phyloP scores from a whole-genome alignment of 2,888 invertebrate species.

The Drosophila sordidula region DNA sequence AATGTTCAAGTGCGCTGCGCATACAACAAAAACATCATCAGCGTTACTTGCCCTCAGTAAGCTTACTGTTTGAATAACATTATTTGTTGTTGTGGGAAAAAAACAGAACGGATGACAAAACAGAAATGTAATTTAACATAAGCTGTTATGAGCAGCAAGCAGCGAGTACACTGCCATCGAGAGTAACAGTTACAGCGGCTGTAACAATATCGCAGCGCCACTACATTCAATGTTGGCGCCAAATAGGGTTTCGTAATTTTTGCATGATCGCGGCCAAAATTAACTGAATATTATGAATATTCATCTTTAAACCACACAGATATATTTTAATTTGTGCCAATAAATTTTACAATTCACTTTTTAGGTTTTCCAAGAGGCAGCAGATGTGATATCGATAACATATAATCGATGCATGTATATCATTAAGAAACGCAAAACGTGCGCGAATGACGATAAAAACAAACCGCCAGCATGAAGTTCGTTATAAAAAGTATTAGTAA shows the following conservation, averaged over 20 bases:
- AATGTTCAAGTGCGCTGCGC: conserved; percentile 61
- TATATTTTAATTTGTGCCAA: neutral
- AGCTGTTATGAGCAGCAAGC: neutral
- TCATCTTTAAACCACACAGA: neutral
- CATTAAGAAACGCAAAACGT: conserved; percentile 31
- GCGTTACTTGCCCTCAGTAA: conserved; percentile 30
- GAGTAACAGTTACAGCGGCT: neutral
- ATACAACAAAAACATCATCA: conserved; percentile 47
- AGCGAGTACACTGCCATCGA: neutral
- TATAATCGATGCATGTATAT: conserved; percentile 10
- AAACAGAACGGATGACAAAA: conserved; percentile 19
- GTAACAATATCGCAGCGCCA: neutral
- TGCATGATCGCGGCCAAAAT: neutral
- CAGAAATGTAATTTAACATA: conserved; percentile 37
- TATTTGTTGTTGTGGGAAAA: conserved; percentile 26
- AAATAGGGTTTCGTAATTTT: neutral
- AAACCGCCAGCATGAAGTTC: conserved; percentile 89
- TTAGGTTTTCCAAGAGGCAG: conserved; percentile 12
- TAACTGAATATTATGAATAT: neutral
- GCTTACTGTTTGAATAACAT: conserved; percentile 48
- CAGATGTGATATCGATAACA: conserved; percentile 25
- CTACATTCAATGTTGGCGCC: neutral
- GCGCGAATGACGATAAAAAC: conserved; percentile 15
- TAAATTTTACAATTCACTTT: neutral
- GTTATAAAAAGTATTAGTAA: conserved; percentile 87